Evolutionary conservation across 1,140 invertebrate genomes (phyloP), one percentile per base, ranked within the genome.

Genomic region (Orchesella cincta): DNA sequence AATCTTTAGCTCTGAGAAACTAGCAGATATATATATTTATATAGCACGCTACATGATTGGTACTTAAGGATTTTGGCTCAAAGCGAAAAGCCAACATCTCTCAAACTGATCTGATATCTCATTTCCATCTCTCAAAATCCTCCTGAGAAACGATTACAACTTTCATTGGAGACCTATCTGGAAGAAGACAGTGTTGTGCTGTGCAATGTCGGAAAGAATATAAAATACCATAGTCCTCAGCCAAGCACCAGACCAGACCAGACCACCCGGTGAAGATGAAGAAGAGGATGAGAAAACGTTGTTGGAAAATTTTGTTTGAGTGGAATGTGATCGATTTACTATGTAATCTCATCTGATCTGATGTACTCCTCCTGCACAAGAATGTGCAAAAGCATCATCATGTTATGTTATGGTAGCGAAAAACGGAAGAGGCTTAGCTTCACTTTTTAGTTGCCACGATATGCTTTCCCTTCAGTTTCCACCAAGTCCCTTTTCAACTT

Each of bases 121-220:
- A 67, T 67, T 67, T 67, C 62, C 62, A 67, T 67, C 62, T 67
- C 8, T 67, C 8, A 67, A 67, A 67, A 67, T 67, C 62, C 62
- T 67, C 62, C 26, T 31, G 62, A 67, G 62, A 67, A 67, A 29
- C 31, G 62, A 67, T 67, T 31, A 67, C 62, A 67, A 57, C 3
- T 67, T 67, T 67, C 62, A 33, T 67, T n/a, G 3, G 54, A 26
- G 54, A 57, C 54, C 12, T 5, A 57, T 18, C 8, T 18, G 54
- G 26, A 57, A 23, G 54, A 5, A 26, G 23, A 57, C n/a, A n/a
- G n/a, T n/a, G n/a, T n/a, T n/a, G n/a, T n/a, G n/a, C n/a, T n/a
- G n/a, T n/a, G n/a, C n/a, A n/a, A n/a, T n/a, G n/a, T n/a, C n/a
- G n/a, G n/a, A n/a, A n/a, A n/a, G n/a, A n/a, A n/a, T n/a, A n/a